Evolutionary conservation across 2,113 vertebrate species (phyloP).

Genomic region (Corydoras maculifer): DNA sequence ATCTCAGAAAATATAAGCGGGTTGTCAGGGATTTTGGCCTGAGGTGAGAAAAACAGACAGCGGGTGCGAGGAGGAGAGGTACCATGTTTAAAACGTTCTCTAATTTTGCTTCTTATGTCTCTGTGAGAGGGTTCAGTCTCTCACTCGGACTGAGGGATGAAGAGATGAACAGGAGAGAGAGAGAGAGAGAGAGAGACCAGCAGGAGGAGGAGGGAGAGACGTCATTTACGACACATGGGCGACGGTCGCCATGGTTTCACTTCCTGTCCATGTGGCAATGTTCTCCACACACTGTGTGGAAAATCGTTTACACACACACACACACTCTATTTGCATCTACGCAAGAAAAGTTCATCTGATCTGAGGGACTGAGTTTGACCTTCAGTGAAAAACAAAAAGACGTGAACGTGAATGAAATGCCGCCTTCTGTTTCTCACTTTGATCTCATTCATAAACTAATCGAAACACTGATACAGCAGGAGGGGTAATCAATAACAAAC

Average conservation of each 20-base stretch:
- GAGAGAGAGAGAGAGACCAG: background rate
- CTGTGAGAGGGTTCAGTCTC: too few species aligned
- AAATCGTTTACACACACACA: constrained; percentile 8
- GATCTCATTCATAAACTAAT: too few species aligned
- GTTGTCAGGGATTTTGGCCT: too few species aligned
- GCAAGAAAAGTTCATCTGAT: background rate
- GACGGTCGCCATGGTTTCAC: constrained; percentile 56
- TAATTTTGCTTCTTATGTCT: too few species aligned
- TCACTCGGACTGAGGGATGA: background rate
- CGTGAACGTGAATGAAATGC: too few species aligned
- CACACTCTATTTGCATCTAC: constrained; percentile 5
- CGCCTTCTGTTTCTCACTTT: too few species aligned
- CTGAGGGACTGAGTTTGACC: background rate
- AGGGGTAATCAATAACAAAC: too few species aligned
- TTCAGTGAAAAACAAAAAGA: background rate
- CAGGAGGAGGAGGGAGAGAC: constrained; percentile 3
- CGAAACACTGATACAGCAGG: too few species aligned
- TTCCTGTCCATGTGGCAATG: constrained; percentile 62
- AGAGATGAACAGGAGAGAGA: background rate
- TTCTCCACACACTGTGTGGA: constrained; percentile 37
- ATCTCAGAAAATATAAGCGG: too few species aligned
- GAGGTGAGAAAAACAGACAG: too few species aligned
- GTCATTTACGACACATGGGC: constrained; percentile 42
- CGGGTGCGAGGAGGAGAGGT: too few species aligned
- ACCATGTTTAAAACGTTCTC: too few species aligned